These are phyloP conservation scores for Notolabrus celidotus DNA, from an alignment of 2,797 vertebrate genomes.

Conservation along the genomic window DNA sequence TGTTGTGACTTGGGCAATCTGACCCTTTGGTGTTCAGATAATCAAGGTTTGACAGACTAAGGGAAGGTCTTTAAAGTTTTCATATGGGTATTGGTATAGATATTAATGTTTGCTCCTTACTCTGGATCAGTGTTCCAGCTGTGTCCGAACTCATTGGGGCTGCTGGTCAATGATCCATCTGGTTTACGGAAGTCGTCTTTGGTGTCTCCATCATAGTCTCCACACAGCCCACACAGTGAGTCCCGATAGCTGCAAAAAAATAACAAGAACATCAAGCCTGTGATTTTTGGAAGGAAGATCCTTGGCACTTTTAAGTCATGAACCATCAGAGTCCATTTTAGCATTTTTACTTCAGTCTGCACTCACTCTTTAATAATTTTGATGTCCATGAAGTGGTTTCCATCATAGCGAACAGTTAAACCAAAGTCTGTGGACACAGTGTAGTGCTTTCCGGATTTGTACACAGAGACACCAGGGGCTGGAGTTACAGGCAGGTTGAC, in stretches of 20 bases:
- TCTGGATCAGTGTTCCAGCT: conserved; percentile 83
- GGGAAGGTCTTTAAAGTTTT: background rate
- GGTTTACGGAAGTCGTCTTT: conserved; percentile 83
- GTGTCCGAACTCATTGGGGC: conserved; percentile 80
- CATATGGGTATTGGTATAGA: background rate
- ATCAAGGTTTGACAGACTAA: no score
- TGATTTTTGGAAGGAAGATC: background rate
- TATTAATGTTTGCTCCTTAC: conserved; percentile 40
- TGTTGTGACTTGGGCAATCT: background rate
- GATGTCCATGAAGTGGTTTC: conserved; percentile 85
- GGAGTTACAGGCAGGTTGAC: conserved; percentile 80
- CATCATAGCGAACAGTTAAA: conserved; percentile 85
- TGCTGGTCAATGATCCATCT: conserved; percentile 72
- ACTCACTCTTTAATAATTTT: conserved; percentile 86
- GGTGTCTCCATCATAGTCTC: conserved; percentile 78
- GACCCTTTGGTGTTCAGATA: background rate
- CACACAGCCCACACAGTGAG: conserved; percentile 83
- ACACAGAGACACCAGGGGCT: conserved; percentile 76
- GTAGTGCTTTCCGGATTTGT: conserved; percentile 80
- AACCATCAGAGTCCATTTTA: background rate
- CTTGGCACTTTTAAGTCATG: background rate
- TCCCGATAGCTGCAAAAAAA: conserved; percentile 75
- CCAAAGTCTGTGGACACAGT: conserved; percentile 82
- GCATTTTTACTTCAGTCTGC: no score
- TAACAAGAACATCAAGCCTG: background rate